phyloP scores from a whole-genome alignment of 2,113 vertebrate genomes.

The Chamaetylas fuelleborni region DNA sequence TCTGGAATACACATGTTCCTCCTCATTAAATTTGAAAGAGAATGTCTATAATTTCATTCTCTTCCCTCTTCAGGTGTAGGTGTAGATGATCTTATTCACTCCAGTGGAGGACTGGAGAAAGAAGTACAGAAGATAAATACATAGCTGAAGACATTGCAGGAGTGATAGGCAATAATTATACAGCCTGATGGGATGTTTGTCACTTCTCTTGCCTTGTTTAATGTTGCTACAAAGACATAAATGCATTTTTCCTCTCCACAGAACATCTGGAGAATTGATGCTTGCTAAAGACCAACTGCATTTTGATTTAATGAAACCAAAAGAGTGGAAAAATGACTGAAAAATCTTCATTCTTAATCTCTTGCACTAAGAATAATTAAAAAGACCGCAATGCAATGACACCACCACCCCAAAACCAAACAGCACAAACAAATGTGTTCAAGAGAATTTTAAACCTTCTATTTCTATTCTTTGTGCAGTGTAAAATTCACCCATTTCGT shows the following conservation, averaged over 20 bases:
- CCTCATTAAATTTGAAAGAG: conserved; percentile 27
- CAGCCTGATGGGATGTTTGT: not conserved
- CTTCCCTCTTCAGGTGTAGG: not conserved
- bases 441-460: not conserved
- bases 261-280: not conserved
- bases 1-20: not conserved
- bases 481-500: not conserved
- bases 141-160: not conserved
- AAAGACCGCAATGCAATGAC: rapidly evolving
- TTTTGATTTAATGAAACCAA: not conserved
- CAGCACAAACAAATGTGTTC: not conserved
- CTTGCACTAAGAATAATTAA: not conserved
- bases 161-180: not conserved
- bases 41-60: not conserved
- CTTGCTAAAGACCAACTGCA: not conserved
- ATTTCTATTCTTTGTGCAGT: not conserved
- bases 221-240: not conserved
- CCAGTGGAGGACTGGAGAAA: not conserved
- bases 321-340: not conserved
- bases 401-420: not conserved
- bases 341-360: not conserved
- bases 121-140: not conserved
- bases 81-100: not conserved
- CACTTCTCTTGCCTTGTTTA: not conserved
- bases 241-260: not conserved